Evolutionary conservation across 2,113 vertebrate species (phyloP), one percentile per base, ranked within the genome.

Genomic region (Gorsachius goisagi): DNA sequence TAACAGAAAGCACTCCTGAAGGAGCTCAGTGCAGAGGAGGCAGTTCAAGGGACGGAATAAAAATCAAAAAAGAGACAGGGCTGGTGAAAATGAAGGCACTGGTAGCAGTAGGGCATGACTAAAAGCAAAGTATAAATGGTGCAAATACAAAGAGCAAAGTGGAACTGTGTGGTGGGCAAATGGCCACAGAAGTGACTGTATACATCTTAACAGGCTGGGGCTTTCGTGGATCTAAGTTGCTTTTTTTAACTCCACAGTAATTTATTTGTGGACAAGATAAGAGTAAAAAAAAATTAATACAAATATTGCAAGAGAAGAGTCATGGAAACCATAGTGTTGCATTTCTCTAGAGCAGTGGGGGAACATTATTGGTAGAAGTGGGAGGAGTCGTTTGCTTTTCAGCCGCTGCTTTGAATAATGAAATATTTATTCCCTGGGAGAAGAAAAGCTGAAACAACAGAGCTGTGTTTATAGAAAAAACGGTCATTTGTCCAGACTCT

Each of bases 391-490:
- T 94, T 96, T 88, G 80, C 88, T 96, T 88, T 95, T 90, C 64
- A 92, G 50, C 85, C 50, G 30, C 87, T 97, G 90, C 93, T 96
- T 97, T 98, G 97, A 97, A 96, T 97, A 97, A 97, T 96, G 97
- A 96, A 96, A 96, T 97, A 98, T 97, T 97, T 97, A 97, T 97
- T 97, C 97, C 84, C 66, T 91, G 76, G 89, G 68, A 45, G 44
- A 45, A 45, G 44, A 45, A 45, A 45, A 94, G 75, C 96, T 94
- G 44, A 45, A 45, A 45, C 44, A 45, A 98, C 97, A 96, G 95
- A 96, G 94, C 98, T 98, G 97, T 98, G 98, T 98, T 96, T 97
- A 74, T 60, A 96, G 97, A 96, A 96, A 98, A 44, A 98, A 98
- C 91, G 91, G 97, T 93, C 97, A 86, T 96, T 98, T 98, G 98